Base-by-base conservation (phyloP, 1,140 invertebrate species). In the Saccostrea echinata region DNA sequence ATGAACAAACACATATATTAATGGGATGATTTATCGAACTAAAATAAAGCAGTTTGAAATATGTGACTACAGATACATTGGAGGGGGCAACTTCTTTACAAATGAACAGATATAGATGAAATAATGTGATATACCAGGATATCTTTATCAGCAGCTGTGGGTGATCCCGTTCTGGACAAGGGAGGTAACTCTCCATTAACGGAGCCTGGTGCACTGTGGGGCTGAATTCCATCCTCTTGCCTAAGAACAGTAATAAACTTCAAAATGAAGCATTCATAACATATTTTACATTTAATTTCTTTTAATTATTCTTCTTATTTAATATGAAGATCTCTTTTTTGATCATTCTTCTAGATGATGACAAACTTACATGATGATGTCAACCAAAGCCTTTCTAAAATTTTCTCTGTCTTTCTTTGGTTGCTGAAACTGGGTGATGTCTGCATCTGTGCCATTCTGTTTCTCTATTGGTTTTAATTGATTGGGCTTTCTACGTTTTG, bases 301-400 rank as follows among this genome's bases (percentile, higher is more conserved):
- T 21, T 61, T 6, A 21, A n/a, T n/a, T 21, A 21, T 61, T 61
- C 1, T 21, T 61, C n/a, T 21, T 21, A n/a, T 21, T n/a, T 61
- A 61, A 21, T 3, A 61, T 0, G 18, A 61, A 0, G n/a, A 61
- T 3, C 55, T 21, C 0, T 21, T 18, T 61, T 18, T 1, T 61
- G 55, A n/a, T 21, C 18, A 57, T 57, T 57, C 21, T 3, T 57
- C 13, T 57, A 21, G 55, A 3, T 21, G n/a, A 61, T 76, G 24
- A 0, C 13, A 30, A 33, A 92, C 93, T 94, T 91, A 95, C 95
- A 97, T 95, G 57, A 98, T 97, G 71, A 97, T 95, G 91, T 97
- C 96, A 51, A 98, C 96, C 85, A 98, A 95, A 91, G 97, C 96
- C 84, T 96, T 95, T 33, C 98, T 96, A 95, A 98, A 99, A 88